phyloP scores from a whole-genome alignment of 2,113 vertebrate species.

The Melanerpes formicivorus region DNA sequence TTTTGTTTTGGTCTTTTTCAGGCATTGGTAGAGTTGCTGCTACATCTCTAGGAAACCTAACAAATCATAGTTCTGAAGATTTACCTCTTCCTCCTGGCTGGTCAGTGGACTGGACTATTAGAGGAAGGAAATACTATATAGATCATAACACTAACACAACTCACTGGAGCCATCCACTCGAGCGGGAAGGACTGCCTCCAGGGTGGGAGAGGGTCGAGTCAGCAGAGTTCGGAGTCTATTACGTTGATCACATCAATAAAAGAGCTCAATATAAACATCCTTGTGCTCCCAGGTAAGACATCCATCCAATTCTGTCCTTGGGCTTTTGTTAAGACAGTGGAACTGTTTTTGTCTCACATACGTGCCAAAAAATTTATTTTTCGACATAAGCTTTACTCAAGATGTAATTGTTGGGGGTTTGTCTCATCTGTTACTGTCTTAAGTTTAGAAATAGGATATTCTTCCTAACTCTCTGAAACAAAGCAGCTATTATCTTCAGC shows the following conservation, averaged over 20 bases:
- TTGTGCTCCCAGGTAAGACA: slow-evolving; percentile 90
- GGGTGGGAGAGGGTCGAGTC: slow-evolving; percentile 98
- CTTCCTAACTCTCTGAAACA: background rate
- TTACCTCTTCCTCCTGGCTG: slow-evolving; percentile 92
- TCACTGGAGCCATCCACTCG: slow-evolving; percentile 97
- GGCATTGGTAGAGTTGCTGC: slow-evolving; percentile 94
- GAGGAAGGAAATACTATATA: slow-evolving; percentile 97
- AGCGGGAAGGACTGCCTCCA: slow-evolving; percentile 93
- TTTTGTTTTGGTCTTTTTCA: slow-evolving; percentile 51
- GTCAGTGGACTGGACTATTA: slow-evolving; percentile 97
- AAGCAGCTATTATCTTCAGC: background rate
- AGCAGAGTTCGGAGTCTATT: slow-evolving; percentile 93
- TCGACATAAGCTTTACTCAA: background rate
- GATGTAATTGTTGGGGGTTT: background rate
- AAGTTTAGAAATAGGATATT: background rate
- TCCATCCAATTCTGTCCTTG: background rate
- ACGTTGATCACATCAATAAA: slow-evolving; percentile 97
- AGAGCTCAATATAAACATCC: slow-evolving; percentile 95
- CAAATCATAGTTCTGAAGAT: slow-evolving; percentile 89
- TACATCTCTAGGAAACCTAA: slow-evolving; percentile 95
- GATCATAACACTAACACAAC: slow-evolving; percentile 99
- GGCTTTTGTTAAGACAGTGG: background rate
- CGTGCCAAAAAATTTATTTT: background rate
- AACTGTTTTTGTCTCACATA: background rate
- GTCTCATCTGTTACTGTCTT: background rate